These are phyloP conservation scores for Sipha maydis DNA, from an alignment of 2,888 invertebrate species.

Conservation along the genomic window DNA sequence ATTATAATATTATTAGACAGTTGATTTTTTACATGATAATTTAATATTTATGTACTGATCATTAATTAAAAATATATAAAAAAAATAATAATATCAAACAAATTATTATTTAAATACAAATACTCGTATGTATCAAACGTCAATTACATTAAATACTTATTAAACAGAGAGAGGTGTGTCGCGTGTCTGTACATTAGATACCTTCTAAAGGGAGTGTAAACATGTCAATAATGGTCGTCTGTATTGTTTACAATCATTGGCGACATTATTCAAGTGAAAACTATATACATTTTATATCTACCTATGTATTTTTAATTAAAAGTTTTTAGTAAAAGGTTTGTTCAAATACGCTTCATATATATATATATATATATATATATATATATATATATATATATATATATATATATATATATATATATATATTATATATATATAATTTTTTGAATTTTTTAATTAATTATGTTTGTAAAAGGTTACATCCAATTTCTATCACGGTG, in stretches of 20 bases:
- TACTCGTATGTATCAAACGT: not conserved
- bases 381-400: too few species aligned
- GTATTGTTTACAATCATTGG: not conserved
- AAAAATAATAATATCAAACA: not conserved
- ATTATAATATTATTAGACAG: too few species aligned
- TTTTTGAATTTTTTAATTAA: not conserved
- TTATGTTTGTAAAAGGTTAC: not conserved
- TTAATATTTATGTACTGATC: too few species aligned
- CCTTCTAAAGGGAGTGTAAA: not conserved
- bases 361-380: not conserved
- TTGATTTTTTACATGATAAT: too few species aligned
- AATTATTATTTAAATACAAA: too few species aligned
- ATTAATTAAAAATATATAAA: not conserved
- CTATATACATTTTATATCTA: not conserved
- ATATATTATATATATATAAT: too few species aligned
- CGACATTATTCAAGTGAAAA: not conserved
- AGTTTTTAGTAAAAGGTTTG: conserved; percentile 2
- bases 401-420: not conserved
- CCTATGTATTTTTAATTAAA: conserved; percentile 11
- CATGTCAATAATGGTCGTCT: conserved; percentile 8
- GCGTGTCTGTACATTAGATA: not conserved
- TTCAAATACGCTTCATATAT: not conserved
- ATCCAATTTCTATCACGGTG: not conserved
- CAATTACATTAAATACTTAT: conserved; percentile 27
- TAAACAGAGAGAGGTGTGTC: not conserved